A percentile compares a stretch with the other conserved stretches of the same genome.
Evolutionary conservation across 2,113 vertebrate species (phyloP).

Genomic region (Fulica atra): DNA sequence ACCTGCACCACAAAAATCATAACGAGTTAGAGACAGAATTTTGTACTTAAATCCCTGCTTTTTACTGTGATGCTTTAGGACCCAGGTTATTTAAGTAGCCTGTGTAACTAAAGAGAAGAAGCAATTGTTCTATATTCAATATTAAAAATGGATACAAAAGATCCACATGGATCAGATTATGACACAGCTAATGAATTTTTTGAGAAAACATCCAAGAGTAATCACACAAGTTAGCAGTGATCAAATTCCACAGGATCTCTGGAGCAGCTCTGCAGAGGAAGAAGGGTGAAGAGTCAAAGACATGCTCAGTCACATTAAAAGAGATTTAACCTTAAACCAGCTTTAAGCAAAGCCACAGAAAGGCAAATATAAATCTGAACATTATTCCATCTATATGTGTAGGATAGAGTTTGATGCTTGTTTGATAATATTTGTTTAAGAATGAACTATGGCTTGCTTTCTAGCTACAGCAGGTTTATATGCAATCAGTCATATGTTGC

Average conservation of each 20-base stretch:
- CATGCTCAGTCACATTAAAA: neutral
- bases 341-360: neutral
- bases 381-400: neutral
- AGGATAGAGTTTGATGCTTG: neutral
- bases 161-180: neutral
- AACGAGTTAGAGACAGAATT: neutral
- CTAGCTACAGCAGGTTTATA: neutral
- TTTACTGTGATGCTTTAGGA: neutral
- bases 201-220: neutral
- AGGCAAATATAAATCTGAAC: neutral
- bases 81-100: neutral
- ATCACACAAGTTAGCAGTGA: neutral
- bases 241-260: neutral
- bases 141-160: neutral
- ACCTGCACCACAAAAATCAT: neutral
- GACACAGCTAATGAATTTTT: neutral
- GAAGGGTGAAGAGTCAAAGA: neutral
- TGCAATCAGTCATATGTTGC: neutral
- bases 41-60: neutral
- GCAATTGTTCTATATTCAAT: neutral
- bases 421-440: neutral
- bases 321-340: neutral
- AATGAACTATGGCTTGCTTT: neutral
- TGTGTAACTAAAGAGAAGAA: neutral
- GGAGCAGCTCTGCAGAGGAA: neutral